phyloP scores from a whole-genome alignment of 2,888 invertebrate genomes.

The Argyra leucocephala region DNA sequence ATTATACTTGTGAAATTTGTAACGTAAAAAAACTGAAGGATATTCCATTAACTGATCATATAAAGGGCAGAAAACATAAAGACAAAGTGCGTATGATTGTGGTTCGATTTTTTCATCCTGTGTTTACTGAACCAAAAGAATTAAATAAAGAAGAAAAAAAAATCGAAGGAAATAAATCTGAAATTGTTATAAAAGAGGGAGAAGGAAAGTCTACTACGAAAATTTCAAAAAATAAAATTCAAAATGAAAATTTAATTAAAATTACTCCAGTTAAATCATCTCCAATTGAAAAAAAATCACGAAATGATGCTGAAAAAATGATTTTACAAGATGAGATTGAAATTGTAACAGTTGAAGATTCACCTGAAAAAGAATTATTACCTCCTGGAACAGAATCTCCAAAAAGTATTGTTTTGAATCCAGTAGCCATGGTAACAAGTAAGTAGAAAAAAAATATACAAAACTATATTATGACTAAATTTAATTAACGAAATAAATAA shows the following conservation, averaged over 20 bases:
- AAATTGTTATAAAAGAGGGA: neutral
- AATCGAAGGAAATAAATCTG: neutral
- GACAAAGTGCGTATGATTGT: slow-evolving; percentile 25
- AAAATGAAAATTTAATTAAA: neutral
- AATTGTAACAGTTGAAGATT: slow-evolving; percentile 13
- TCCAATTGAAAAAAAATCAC: neutral
- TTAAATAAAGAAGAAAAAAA: neutral
- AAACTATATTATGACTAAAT: neutral
- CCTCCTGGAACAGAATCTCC: neutral
- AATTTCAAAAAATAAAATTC: neutral
- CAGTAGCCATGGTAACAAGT: too few species aligned
- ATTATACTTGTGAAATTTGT: neutral
- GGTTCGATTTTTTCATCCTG: slow-evolving; percentile 23
- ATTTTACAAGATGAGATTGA: neutral
- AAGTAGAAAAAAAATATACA: neutral
- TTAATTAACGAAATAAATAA: neutral
- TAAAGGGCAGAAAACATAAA: slow-evolving; percentile 34
- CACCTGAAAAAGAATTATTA: slow-evolving; percentile 17
- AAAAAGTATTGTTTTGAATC: slow-evolving; percentile 13
- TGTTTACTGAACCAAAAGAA: neutral
- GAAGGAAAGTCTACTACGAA: neutral
- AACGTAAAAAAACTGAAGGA: slow-evolving; percentile 12
- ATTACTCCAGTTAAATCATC: neutral
- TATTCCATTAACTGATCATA: slow-evolving; percentile 31
- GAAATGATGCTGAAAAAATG: neutral